These are phyloP conservation scores for Globodera rostochiensis DNA, from an alignment of 1,140 invertebrate genomes.

Conservation along the genomic window DNA sequence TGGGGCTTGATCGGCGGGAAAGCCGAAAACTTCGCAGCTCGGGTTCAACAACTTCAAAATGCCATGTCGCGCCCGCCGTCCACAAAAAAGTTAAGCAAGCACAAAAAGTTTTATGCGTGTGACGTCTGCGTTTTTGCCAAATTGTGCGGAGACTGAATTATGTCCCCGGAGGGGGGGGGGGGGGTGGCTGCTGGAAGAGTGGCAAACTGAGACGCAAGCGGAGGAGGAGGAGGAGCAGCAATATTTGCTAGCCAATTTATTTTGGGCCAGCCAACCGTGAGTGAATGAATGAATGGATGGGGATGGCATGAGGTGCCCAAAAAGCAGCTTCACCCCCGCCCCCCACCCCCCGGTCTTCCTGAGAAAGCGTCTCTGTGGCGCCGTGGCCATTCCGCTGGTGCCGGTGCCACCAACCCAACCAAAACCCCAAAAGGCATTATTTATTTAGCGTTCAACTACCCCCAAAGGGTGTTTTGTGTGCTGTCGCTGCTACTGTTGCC, in stretches of 20 bases:
- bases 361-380: background rate
- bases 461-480: background rate
- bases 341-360: background rate
- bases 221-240: background rate
- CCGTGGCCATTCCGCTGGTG: background rate
- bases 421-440: background rate
- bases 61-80: too few relatives aligned
- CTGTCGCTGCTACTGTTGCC: background rate
- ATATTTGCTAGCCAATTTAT: constrained; percentile 15
- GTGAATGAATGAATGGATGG: background rate
- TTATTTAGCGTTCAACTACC: background rate
- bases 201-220: background rate
- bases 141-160: too few relatives aligned
- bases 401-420: too few relatives aligned
- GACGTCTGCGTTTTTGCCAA: too few relatives aligned
- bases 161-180: too few relatives aligned
- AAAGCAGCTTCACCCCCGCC: background rate
- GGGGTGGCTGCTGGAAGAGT: background rate
- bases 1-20: too few relatives aligned
- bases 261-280: constrained; percentile 6
- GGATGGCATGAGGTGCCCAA: background rate
- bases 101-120: too few relatives aligned
- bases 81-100: too few relatives aligned
- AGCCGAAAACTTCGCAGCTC: too few relatives aligned
- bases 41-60: too few relatives aligned